Base-by-base conservation (phyloP, 2,797 vertebrate genomes). In the Lates japonicus region DNA sequence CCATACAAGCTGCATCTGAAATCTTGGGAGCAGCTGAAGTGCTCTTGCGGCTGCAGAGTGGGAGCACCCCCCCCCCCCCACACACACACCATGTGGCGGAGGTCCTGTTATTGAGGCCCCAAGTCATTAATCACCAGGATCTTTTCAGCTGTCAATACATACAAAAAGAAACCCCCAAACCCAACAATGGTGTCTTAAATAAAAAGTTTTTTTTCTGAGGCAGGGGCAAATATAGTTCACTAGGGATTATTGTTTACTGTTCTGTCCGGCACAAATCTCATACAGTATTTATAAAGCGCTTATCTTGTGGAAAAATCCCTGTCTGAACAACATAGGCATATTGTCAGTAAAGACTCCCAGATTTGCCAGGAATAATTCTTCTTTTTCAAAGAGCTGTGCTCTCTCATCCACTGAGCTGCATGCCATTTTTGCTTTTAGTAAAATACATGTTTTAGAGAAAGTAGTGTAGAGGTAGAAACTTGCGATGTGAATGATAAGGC, bases 71-170 rank as follows among this genome's bases (percentile, higher is more conserved):
- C 91, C 75, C 62, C 83, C 49, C 19, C 83, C 51, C 87, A 84
- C 78, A n/a, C n/a, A n/a, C n/a, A n/a, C n/a, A 29, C 57, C 80
- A 68, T 88, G 88, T 85, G 86, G 84, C 70, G 48, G 89, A 89
- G 93, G 92, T 94, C 87, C 86, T 92, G 84, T 83, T 94, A 92
- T 96, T 95, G 93, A 94, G 94, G 93, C 93, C 94, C 89, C 90
- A 83, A 94, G 95, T 96, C 96, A 97, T 98, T 97, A 97, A 97
- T 98, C 97, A 97, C 93, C 68, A 49, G 78, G 89, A 95, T 94
- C 96, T 95, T 97, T 97, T 97, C 95, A 97, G 94, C 95, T 97
- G 96, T 96, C 97, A 96, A 90, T 94, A 81, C 22, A 70, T 88
- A 97, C 96, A 97, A 96, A 97, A 96, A 94, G 92, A 95, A 93